Percentiles rank a stretch among this genome's conserved stretches.
Conservation (phyloP, 2,113 vertebrate genomes). For the Peromyscus maniculatus region DNA sequence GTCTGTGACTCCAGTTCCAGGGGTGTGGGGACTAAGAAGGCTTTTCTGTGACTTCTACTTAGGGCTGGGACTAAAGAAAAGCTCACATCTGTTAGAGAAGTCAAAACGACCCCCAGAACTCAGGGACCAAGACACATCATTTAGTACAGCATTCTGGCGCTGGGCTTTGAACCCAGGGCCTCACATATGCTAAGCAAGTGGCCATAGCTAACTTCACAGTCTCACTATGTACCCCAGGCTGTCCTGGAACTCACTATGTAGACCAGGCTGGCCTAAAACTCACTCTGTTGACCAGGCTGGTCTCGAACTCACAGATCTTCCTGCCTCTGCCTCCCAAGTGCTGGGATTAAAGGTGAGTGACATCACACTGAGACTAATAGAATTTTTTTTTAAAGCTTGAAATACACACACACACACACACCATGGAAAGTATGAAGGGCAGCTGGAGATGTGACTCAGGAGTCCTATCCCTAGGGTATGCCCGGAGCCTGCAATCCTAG, state of each 20-base stretch:
- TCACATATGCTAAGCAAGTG: neutral
- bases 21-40: neutral
- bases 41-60: neutral
- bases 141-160: neutral
- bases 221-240: neutral
- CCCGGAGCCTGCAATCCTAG: neutral
- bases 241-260: neutral
- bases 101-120: neutral
- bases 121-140: neutral
- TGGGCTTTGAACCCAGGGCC: neutral
- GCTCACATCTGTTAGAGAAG: neutral
- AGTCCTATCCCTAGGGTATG: neutral
- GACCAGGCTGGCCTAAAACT: neutral
- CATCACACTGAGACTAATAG: no score
- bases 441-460: neutral
- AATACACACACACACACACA: neutral
- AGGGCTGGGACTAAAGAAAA: neutral
- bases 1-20: neutral
- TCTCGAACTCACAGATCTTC: neutral
- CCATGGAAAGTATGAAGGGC: neutral
- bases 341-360: neutral
- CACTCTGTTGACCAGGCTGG: neutral
- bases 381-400: neutral
- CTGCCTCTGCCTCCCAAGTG: neutral
- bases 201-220: neutral